Percentiles rank a stretch among this genome's conserved stretches.
Conservation (phyloP, 2,797 vertebrate genomes). For the Novumbra hubbsi region DNA sequence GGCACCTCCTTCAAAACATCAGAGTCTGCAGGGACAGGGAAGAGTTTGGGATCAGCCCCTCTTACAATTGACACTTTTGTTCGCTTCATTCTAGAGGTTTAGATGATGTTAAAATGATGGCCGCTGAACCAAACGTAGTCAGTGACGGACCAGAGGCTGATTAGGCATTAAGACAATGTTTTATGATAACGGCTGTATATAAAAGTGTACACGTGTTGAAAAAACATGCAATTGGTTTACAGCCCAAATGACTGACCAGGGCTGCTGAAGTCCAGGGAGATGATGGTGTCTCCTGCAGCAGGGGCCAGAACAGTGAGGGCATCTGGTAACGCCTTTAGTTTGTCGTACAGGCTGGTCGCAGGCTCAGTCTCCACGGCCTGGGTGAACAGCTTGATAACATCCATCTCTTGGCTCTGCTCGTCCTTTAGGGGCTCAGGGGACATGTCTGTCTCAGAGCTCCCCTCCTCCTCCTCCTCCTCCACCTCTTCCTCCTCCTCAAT, state of each 20-base stretch:
- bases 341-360: constrained; percentile 83
- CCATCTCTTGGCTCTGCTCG: constrained; percentile 68
- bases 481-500: constrained; percentile 32
- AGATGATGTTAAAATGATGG: too few relatives aligned
- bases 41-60: not conserved
- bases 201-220: not conserved
- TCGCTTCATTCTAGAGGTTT: not conserved
- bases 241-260: constrained; percentile 50
- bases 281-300: constrained; percentile 91
- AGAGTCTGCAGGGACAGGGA: constrained; percentile 73
- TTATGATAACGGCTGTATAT: too few relatives aligned
- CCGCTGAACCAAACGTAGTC: too few relatives aligned
- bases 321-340: constrained; percentile 88
- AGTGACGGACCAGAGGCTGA: too few relatives aligned
- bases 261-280: constrained; percentile 87
- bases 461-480: constrained; percentile 35
- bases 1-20: constrained; percentile 86
- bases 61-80: not conserved
- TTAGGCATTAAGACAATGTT: too few relatives aligned
- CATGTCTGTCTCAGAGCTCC: not conserved
- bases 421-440: constrained; percentile 18
- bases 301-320: constrained; percentile 90
- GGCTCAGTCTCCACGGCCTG: constrained; percentile 69
- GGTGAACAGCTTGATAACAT: constrained; percentile 81
- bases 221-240: too few relatives aligned